Evolutionary conservation across 2,888 invertebrate species (phyloP).

Genomic region (Sinotaia quadrata): DNA sequence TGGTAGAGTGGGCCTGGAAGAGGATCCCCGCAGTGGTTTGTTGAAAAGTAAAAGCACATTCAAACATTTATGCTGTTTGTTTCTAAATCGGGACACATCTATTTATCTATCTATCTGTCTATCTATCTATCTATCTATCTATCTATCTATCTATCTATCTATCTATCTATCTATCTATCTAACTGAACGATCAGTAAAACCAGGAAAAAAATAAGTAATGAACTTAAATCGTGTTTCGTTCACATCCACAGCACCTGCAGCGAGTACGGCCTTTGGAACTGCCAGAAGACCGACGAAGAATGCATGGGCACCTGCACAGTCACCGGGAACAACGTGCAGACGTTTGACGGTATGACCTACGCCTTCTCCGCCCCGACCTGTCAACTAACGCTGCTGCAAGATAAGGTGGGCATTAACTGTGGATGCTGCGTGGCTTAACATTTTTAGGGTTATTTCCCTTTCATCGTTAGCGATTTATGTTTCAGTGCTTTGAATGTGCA

Average conservation of each 20-base stretch:
- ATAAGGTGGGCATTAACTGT: slow-evolving; percentile 14
- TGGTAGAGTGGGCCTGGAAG: too few relatives aligned
- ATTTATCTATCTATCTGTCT: too few relatives aligned
- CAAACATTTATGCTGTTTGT: too few relatives aligned
- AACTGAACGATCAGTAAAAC: too few relatives aligned
- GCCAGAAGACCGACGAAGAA: slow-evolving; percentile 6
- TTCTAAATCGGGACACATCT: slow-evolving; percentile 3
- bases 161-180: slow-evolving; percentile 11
- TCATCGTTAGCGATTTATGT: too few relatives aligned
- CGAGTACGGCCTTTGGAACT: slow-evolving; percentile 20
- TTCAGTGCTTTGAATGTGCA: background rate
- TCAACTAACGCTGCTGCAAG: slow-evolving; percentile 1
- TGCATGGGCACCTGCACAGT: slow-evolving; percentile 21
- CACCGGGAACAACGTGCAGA: slow-evolving; percentile 2
- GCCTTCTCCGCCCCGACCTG: slow-evolving; percentile 2
- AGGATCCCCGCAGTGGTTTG: too few relatives aligned
- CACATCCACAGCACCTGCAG: slow-evolving; percentile 17
- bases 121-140: too few relatives aligned
- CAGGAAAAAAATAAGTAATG: too few relatives aligned
- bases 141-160: slow-evolving; percentile 11
- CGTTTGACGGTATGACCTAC: slow-evolving; percentile 22
- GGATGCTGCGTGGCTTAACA: too few relatives aligned
- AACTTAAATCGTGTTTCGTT: too few relatives aligned
- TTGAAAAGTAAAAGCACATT: too few relatives aligned
- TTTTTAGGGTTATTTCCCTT: too few relatives aligned